Conservation (phyloP, 2,888 invertebrate species). For the Hoplodrina blanda region DNA sequence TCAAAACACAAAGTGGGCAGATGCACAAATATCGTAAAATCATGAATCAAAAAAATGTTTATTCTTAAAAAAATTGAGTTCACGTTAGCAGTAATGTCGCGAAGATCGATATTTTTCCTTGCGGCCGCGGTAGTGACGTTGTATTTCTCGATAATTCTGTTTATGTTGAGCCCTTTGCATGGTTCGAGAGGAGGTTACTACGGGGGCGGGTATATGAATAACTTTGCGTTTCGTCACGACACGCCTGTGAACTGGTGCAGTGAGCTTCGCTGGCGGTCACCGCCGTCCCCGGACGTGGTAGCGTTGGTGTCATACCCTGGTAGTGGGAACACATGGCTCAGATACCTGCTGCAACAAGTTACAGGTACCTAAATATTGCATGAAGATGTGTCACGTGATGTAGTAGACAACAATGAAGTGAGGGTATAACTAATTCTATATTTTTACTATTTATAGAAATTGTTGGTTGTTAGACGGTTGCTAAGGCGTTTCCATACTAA, state of each 20-base stretch:
- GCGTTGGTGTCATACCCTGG: conserved; percentile 95
- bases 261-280: conserved; percentile 84
- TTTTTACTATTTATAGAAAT: not conserved
- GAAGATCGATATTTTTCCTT: conserved; percentile 81
- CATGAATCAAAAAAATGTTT: conserved; percentile 60
- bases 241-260: conserved; percentile 88
- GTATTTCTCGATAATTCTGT: conserved; percentile 84
- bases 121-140: conserved; percentile 79
- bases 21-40: conserved; percentile 29
- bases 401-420: conserved; percentile 2
- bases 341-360: conserved; percentile 94
- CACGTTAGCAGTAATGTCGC: conserved; percentile 74
- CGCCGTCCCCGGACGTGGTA: conserved; percentile 86
- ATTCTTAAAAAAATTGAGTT: conserved; percentile 34
- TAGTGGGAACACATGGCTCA: conserved; percentile 96
- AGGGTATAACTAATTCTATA: not conserved
- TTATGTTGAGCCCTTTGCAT: conserved; percentile 83
- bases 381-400: not conserved
- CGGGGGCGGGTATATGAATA: conserved; percentile 75
- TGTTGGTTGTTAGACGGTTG: not conserved
- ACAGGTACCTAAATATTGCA: conserved; percentile 89
- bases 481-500: not conserved
- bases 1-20: conserved; percentile 49
- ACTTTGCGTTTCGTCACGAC: conserved; percentile 76
- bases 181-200: conserved; percentile 73